Percentiles rank a stretch among this genome's conserved stretches.
Conservation (phyloP, 2,888 invertebrate species). For the Leptopilina syphax region DNA sequence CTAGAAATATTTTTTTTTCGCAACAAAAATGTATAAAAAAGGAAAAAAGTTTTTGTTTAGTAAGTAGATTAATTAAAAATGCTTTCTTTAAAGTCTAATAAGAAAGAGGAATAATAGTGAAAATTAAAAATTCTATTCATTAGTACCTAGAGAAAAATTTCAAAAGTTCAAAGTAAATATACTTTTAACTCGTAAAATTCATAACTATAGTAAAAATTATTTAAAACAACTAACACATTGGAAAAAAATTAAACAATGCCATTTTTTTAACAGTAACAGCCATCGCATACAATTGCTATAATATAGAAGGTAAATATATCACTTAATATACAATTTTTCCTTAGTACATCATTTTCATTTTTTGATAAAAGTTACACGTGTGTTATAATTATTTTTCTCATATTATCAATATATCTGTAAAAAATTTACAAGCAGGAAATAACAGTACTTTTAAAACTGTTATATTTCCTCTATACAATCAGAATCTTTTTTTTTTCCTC, state of each 20-base stretch:
- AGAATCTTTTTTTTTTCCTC: background rate
- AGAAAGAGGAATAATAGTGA: too few relatives aligned
- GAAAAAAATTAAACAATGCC: slow-evolving; percentile 55
- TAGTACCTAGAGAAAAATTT: too few relatives aligned
- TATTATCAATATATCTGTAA: background rate
- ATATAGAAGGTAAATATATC: slow-evolving; percentile 26
- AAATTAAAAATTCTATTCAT: background rate
- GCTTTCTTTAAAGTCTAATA: too few relatives aligned
- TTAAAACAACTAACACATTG: slow-evolving; percentile 26
- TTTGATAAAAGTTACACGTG: background rate
- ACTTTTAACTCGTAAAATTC: slow-evolving; percentile 1
- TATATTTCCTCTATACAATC: background rate
- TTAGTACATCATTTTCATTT: background rate
- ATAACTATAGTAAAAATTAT: slow-evolving; percentile 31
- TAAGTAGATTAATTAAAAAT: too few relatives aligned
- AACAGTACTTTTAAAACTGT: background rate
- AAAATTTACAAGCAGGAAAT: slow-evolving; percentile 21
- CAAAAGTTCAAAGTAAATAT: too few relatives aligned
- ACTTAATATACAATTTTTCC: slow-evolving; percentile 31
- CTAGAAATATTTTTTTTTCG: too few relatives aligned
- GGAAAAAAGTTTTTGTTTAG: too few relatives aligned
- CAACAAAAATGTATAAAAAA: too few relatives aligned
- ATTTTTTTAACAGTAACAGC: slow-evolving; percentile 55
- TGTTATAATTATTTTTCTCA: slow-evolving; percentile 7
- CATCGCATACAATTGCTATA: slow-evolving; percentile 44